A percentile compares a stretch with the other conserved stretches of the same genome.
Conservation (phyloP, 2,797 vertebrate species). For the Mycteria americana region DNA sequence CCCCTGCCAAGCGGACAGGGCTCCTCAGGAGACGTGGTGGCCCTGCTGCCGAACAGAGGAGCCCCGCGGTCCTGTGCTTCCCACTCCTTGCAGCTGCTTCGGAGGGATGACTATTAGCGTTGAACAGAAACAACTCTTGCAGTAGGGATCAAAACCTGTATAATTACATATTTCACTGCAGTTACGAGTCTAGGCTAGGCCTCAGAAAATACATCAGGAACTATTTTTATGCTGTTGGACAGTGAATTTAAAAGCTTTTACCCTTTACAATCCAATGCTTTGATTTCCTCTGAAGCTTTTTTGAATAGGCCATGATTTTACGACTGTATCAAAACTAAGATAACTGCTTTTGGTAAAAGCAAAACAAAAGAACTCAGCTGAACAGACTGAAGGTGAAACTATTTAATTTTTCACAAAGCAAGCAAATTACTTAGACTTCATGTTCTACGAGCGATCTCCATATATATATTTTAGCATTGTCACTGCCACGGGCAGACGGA, state of each 20-base stretch:
- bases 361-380: background rate
- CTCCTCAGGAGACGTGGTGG: background rate
- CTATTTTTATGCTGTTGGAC: background rate
- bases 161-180: background rate
- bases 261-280: background rate
- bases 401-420: background rate
- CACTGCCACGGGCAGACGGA: background rate
- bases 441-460: background rate
- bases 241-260: background rate
- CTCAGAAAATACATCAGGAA: background rate
- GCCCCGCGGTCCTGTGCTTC: background rate
- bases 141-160: background rate
- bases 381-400: background rate
- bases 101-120: background rate
- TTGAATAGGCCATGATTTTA: background rate
- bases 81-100: rapidly evolving
- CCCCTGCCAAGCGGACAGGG: background rate
- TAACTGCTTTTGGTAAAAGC: background rate
- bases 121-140: background rate
- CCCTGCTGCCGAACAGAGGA: background rate
- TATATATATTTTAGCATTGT: background rate
- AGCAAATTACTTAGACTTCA: background rate
- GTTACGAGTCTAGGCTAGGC: background rate
- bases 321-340: background rate
- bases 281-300: background rate